Evolutionary conservation across 2,797 vertebrate genomes (phyloP), one percentile per base, ranked within the genome.

Genomic region (Myoxocephalus aenaeus): DNA sequence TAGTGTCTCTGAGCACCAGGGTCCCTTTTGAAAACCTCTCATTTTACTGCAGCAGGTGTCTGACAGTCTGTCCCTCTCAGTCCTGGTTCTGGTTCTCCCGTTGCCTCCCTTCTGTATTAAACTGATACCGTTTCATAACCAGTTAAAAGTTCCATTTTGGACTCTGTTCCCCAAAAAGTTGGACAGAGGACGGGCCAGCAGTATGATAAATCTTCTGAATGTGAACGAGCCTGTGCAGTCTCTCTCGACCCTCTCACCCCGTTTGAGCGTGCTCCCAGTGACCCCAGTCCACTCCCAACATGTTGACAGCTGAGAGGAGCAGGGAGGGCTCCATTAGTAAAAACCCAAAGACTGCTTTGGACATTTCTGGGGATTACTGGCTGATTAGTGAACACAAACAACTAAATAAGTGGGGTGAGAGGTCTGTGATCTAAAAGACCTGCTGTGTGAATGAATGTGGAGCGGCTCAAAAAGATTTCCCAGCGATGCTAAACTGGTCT

Each of bases 371-470:
- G 89, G 85, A 90, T 93, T 87, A 93, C 71, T 54, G 75, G 46
- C 76, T 92, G 88, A 91, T 89, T 87, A 81, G 82, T 87, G 87
- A 92, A 88, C 82, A 87, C 85, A 92, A 93, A 90, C 86, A 92
- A 83, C 53, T 42, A 87, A 91, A 89, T 79, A 91, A 79, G 77
- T 65, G 46, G 62, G 82, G 85, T 91, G 90, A 81, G 68, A 83
- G 86, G 85, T 79, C 80, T 67, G 65, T 46, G 69, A 83, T 87
- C 81, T 82, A 29, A 82, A 79, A 82, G 40, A 20, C 44, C 58
- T 67, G 40, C 51, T 68, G 54, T 53, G 62, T 69, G 80, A 73
- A 58, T 78, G 80, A 84, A 64, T 75, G 75, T 57, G 20, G 69
- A 70, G 32, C 66, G 58, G 74, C 65, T 61, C 53, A 64, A 71